Percentiles rank a stretch among this genome's conserved stretches.
Evolutionary conservation across 2,888 invertebrate genomes (phyloP).

Genomic region (Agelastica alni): DNA sequence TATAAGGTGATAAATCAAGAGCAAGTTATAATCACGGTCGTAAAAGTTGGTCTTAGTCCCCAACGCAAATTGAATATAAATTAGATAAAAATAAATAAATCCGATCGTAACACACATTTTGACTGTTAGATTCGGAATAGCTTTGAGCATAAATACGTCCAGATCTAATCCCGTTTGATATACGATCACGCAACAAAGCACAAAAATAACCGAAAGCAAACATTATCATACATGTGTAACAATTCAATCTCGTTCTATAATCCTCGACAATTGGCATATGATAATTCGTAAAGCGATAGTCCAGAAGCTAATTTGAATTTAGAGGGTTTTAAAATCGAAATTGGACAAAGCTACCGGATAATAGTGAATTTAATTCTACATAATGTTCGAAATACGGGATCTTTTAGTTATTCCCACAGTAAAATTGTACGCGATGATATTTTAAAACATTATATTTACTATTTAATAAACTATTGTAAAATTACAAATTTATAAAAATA

Average conservation of each 20-base stretch:
- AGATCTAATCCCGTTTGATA: slow-evolving; percentile 15
- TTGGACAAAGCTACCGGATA: not conserved
- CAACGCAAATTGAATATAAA: not conserved
- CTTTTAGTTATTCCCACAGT: not conserved
- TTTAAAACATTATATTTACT: no score
- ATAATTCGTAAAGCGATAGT: slow-evolving; percentile 10
- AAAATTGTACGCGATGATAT: no score
- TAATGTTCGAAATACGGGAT: not conserved
- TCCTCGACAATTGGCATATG: slow-evolving; percentile 24
- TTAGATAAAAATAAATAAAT: slow-evolving; percentile 1
- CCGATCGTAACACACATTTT: slow-evolving; percentile 1
- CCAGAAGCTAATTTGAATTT: not conserved
- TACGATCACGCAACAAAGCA: slow-evolving; percentile 10
- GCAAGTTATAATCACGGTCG: not conserved
- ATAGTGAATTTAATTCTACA: not conserved
- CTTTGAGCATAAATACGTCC: slow-evolving; percentile 1
- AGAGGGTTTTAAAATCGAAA: not conserved
- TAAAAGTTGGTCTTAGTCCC: not conserved
- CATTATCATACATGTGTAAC: slow-evolving; percentile 21
- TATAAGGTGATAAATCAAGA: not conserved
- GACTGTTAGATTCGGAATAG: not conserved
- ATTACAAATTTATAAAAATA: no score
- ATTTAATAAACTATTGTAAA: no score
- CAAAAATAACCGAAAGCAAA: slow-evolving; percentile 13
- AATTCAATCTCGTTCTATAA: slow-evolving; percentile 24